Percentiles rank a stretch among this genome's conserved stretches.
Conservation (phyloP, 2,113 vertebrate species). For the Epinephelus lanceolatus region DNA sequence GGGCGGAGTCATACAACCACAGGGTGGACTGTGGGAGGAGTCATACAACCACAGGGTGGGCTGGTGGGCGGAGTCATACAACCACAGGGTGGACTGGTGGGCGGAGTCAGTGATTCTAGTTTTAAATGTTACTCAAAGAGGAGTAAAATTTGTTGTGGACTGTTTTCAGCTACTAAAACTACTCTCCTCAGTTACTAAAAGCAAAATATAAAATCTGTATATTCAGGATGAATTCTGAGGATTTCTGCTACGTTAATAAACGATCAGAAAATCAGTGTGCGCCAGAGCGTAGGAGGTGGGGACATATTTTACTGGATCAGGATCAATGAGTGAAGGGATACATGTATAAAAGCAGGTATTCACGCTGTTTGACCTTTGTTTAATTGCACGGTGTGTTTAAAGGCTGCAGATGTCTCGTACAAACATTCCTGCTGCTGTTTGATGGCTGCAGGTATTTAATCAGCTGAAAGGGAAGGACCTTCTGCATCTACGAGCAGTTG, state of each 20-base stretch:
- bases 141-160: not conserved
- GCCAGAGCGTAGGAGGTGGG: not conserved
- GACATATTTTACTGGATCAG: not conserved
- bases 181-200: not conserved
- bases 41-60: too few species aligned
- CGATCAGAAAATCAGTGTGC: not conserved
- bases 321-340: not conserved
- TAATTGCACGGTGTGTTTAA: not conserved
- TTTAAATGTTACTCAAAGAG: too few species aligned
- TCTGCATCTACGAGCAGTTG: not conserved
- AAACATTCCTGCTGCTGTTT: conserved; percentile 27
- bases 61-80: too few species aligned
- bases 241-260: not conserved
- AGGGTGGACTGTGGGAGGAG: too few species aligned
- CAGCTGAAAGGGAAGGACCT: not conserved
- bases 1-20: too few species aligned
- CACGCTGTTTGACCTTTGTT: not conserved
- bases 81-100: too few species aligned
- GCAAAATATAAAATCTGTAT: not conserved
- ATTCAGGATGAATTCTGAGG: not conserved
- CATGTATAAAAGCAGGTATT: not conserved
- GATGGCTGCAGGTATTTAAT: conserved; percentile 33
- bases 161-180: not conserved
- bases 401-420: conserved; percentile 9
- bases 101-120: too few species aligned